Evolutionary conservation across 2,888 invertebrate species (phyloP), one percentile per base, ranked within the genome.

Genomic region (Athrips mouffetella): DNA sequence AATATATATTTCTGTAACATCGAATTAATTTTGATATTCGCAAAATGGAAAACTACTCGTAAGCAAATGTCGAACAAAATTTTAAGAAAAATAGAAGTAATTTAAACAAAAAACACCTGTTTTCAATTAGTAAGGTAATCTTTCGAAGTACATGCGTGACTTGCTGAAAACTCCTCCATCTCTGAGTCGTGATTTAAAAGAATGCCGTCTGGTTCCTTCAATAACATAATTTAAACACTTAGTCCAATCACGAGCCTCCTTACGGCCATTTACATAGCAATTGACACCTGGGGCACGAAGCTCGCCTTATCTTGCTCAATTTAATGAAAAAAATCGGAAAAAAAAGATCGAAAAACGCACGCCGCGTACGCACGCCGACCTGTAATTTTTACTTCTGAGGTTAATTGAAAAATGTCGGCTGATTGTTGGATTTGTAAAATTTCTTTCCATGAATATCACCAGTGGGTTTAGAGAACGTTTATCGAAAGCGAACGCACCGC

Each of bases 281-380:
- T 73, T 75, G 74, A 74, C 76, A 78, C 76, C 73, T 64, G 70
- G 46, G 70, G 74, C 73, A 66, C 55, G 63, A 55, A 46, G 37
- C 48, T 53, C 48, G 55, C 54, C 51, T 59, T 58, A 54, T 59
- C 55, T 50, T 50, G 52, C 57, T 58, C 57, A 55, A 55, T 52
- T 53, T 48, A 46, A 50, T 50, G 51, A 30, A 40, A 57, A 57
- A 51, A 48, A n/a, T n/a, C n/a, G n/a, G n/a, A n/a, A 30, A 50
- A 47, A 11, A 13, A 41, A 48, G 37, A 33, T 33, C 15, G 13
- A 30, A 5, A 11, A 20, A 13, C 47, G 51, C 55, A 53, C 59
- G 58, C 49, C 56, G 50, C 67, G 61, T 57, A 51, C 56, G 59
- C 44, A 50, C 53, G 55, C 57, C 64, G 57, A 52, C 64, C 67